Base-by-base conservation (phyloP, 35 echinoderm and acorn worm species). In the Heliocidaris erythrogramma region DNA sequence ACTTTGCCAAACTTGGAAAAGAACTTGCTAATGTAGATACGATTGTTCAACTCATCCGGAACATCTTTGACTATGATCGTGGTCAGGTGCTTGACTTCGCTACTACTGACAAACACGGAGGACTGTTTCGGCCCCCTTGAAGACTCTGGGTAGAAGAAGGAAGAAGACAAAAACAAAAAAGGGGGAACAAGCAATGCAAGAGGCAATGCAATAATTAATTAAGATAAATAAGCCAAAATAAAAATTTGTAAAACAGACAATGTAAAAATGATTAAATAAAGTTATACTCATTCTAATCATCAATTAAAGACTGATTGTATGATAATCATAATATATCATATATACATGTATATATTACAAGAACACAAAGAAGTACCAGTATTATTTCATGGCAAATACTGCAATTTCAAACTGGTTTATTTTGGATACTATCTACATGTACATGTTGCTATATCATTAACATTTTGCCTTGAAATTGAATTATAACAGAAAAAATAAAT, bases 1-100 rank as follows among this genome's bases (percentile, higher is more conserved):
- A 98, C 96, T 61, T 87, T 14, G 14, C 97, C 97, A 93, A 92
- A 96, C 93, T 96, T 88, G 11, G 84, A 69, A 52, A 96, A 98
- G 18, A 98, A 92, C 30, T 94, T 93, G 30, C 85, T 88, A 4
- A 98, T 86, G 85, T 49, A 94, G 17, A 52, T 94, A 30, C 95
- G 50, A 3, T 90, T 59, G 61, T 97, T 97, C 27, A 93, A 50
- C 18, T 49, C 71, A 24, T 89, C 87, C 1, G 95, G 97, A 16
- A 97, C 94, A 32, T 95, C 94, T 92, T 97, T 96, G 18, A 90
- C 61, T 27, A 96, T 59, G 24, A 97, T 97, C 7, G 93, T 85
- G 12, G 13, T 93, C 17, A 96, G 49, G 3, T 94, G 13, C n/a
- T 94, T 96, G 35, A 97, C 86, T n/a, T 97, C 97, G 2, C 95